Conservation (phyloP, 2,888 invertebrate species). For the Oxycera nigricornis region DNA sequence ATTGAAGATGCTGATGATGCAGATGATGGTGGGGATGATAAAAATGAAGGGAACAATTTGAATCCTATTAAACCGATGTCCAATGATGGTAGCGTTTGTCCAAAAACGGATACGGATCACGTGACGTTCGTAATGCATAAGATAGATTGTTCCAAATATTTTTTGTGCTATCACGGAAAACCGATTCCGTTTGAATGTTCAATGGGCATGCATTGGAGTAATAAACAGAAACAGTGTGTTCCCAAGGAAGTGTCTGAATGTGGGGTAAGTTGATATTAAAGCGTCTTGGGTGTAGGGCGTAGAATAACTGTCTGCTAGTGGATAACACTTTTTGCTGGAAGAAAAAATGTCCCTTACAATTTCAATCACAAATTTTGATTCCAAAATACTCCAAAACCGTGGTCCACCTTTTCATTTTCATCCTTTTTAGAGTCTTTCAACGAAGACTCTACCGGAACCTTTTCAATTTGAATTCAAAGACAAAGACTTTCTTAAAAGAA, state of each 20-base stretch:
- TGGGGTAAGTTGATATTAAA: slow-evolving; percentile 28
- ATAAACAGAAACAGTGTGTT: slow-evolving; percentile 33
- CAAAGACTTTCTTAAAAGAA: no score
- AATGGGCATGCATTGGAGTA: slow-evolving; percentile 39
- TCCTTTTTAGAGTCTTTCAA: no score
- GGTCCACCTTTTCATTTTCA: no score
- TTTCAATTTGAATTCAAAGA: no score
- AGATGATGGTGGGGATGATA: background rate
- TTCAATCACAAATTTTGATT: no score
- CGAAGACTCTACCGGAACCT: no score
- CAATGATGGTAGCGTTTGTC: slow-evolving; percentile 23
- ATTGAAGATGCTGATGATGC: background rate
- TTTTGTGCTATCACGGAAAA: slow-evolving; percentile 39
- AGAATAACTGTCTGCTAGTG: no score
- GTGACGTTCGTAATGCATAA: slow-evolving; percentile 31
- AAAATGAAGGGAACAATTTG: background rate
- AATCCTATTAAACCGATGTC: background rate
- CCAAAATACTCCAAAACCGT: no score
- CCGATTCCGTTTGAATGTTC: slow-evolving; percentile 39
- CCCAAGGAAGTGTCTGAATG: slow-evolving; percentile 41
- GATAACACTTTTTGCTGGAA: no score
- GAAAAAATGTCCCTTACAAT: no score
- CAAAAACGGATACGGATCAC: slow-evolving; percentile 29
- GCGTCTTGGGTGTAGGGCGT: no score
- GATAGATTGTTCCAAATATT: slow-evolving; percentile 35